Percentiles rank a stretch among this genome's conserved stretches.
phyloP scores from a whole-genome alignment of 1,140 invertebrate species.

The Conopomorpha cramerella region DNA sequence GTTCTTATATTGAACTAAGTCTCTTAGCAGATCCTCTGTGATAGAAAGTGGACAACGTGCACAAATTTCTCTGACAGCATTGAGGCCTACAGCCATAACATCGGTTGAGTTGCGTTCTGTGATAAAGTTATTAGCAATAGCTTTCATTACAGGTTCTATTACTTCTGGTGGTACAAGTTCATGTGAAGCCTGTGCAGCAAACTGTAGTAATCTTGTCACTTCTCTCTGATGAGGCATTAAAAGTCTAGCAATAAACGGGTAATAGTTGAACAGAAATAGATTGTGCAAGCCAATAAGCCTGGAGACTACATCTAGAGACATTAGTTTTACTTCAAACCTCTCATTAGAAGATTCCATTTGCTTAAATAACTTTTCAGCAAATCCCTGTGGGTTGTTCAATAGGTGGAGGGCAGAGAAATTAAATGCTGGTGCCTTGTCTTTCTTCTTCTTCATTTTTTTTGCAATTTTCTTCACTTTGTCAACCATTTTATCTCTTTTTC shows the following conservation, averaged over 20 bases:
- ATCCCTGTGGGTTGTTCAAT: constrained; percentile 94
- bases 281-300: constrained; percentile 94
- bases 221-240: constrained; percentile 94
- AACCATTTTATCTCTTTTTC: constrained; percentile 92
- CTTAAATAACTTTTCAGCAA: constrained; percentile 93
- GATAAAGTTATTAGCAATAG: constrained; percentile 97
- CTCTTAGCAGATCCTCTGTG: constrained; percentile 87
- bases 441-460: constrained; percentile 88
- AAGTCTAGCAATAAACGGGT: constrained; percentile 84
- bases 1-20: constrained; percentile 90
- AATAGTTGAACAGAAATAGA: constrained; percentile 92
- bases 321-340: constrained; percentile 94
- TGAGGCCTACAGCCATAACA: constrained; percentile 97
- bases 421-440: constrained; percentile 74
- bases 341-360: constrained; percentile 88
- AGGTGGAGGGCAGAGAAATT: constrained; percentile 96
- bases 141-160: constrained; percentile 87
- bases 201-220: constrained; percentile 93
- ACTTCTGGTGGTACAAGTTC: constrained; percentile 95
- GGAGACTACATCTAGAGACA: constrained; percentile 94
- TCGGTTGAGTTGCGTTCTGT: constrained; percentile 97
- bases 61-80: constrained; percentile 94
- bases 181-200: constrained; percentile 95
- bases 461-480: constrained; percentile 87
- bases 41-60: constrained; percentile 89